phyloP scores from a whole-genome alignment of 2,888 invertebrate species.

The Tetheella fluctuosa region DNA sequence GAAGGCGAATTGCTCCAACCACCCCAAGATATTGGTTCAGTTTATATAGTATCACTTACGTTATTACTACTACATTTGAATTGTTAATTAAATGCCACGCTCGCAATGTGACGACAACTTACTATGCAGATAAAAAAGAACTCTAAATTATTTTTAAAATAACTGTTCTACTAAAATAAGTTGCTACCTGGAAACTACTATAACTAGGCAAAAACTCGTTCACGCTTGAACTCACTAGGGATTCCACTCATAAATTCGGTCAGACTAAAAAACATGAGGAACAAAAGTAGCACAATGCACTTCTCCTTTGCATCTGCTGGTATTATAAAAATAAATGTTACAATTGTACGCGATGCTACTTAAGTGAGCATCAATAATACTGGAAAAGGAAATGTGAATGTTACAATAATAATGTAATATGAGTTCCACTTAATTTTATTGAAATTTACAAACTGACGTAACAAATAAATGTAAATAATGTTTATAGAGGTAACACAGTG shows the following conservation, averaged over 20 bases:
- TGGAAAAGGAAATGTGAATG: not conserved
- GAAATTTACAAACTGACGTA: not conserved
- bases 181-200: slow-evolving; percentile 48
- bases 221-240: slow-evolving; percentile 56
- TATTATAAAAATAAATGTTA: slow-evolving; percentile 30
- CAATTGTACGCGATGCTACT: slow-evolving; percentile 24
- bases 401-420: slow-evolving; percentile 5
- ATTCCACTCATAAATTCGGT: slow-evolving; percentile 57
- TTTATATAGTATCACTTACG: slow-evolving; percentile 48
- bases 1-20: slow-evolving; percentile 57
- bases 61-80: slow-evolving; percentile 52
- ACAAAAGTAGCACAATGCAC: slow-evolving; percentile 45
- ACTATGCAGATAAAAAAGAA: slow-evolving; percentile 6
- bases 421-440: not conserved
- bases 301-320: slow-evolving; percentile 41
- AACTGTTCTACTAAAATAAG: slow-evolving; percentile 30
- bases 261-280: slow-evolving; percentile 44
- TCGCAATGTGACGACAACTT: slow-evolving; percentile 18
- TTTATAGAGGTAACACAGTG: slow-evolving; percentile 35
- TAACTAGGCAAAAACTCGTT: slow-evolving; percentile 61
- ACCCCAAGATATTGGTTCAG: slow-evolving; percentile 41
- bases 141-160: slow-evolving; percentile 15
- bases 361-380: slow-evolving; percentile 9
- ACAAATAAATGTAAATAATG: slow-evolving; percentile 29
- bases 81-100: slow-evolving; percentile 46